Conservation (phyloP, 2,888 invertebrate genomes). For the Cremastinae sp. region DNA sequence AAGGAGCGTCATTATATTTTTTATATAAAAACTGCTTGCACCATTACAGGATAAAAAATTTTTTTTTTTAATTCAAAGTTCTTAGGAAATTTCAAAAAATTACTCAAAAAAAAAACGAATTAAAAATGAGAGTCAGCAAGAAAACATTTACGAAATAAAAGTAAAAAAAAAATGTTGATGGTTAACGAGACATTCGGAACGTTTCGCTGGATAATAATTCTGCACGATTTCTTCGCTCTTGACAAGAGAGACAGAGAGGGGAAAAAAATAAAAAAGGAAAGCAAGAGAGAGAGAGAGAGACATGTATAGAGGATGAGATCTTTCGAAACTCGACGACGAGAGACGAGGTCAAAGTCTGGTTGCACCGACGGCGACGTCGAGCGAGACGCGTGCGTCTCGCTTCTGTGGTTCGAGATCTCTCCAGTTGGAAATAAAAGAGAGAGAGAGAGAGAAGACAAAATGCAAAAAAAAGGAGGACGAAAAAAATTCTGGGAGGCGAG, state of each 20-base stretch:
- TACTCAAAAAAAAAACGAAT: not conserved
- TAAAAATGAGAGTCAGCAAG: not conserved
- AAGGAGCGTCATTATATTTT: no score
- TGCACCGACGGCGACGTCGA: conserved; percentile 29
- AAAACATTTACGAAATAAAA: not conserved
- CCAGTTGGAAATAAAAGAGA: not conserved
- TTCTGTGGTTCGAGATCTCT: not conserved
- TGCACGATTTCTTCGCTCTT: conserved; percentile 8
- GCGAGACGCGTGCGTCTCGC: conserved; percentile 3
- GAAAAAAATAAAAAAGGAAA: no score
- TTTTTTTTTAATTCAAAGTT: no score
- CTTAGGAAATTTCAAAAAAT: no score
- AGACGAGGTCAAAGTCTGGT: conserved; percentile 55
- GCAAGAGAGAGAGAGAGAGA: no score
- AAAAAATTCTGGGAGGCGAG: conserved; percentile 5
- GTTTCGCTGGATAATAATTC: conserved; percentile 11
- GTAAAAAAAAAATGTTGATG: not conserved
- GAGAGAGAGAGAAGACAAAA: not conserved
- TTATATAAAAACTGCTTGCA: no score
- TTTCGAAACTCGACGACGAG: conserved; percentile 44
- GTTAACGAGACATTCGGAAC: conserved; percentile 3
- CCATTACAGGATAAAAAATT: no score
- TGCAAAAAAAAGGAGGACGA: conserved; percentile 10
- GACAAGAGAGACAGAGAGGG: not conserved
- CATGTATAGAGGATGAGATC: not conserved